Percentiles rank a stretch among this genome's conserved stretches.
Conservation (phyloP, 2,113 vertebrate genomes). For the Monopterus albus region DNA sequence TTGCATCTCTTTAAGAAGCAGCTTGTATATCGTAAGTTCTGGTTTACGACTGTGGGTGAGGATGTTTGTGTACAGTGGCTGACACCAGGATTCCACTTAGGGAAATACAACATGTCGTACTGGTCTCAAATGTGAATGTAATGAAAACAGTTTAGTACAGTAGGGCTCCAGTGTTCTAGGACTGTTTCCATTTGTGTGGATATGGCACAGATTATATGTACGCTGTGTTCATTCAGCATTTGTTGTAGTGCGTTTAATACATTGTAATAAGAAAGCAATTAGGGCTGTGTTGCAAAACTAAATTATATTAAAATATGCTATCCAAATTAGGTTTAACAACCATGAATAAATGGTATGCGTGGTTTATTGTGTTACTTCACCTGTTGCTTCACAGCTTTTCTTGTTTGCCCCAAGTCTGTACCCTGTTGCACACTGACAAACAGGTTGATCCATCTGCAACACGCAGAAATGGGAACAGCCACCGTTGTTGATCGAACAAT, state of each 20-base stretch:
- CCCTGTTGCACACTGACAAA: conserved; percentile 87
- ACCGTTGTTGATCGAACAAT: conserved; percentile 86
- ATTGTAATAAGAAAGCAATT: neutral
- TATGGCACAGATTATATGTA: no score
- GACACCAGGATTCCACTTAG: neutral
- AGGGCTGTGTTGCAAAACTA: neutral
- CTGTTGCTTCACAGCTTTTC: conserved; percentile 85
- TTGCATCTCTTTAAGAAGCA: neutral
- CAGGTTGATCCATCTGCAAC: conserved; percentile 52
- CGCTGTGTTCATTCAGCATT: neutral
- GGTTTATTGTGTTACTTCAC: conserved; percentile 64
- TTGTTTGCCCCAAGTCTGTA: conserved; percentile 84
- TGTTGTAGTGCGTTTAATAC: neutral
- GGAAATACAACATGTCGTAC: neutral
- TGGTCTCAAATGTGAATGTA: neutral
- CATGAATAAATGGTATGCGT: neutral
- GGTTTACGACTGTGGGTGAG: neutral
- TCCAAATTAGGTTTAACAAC: no score
- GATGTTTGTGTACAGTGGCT: neutral
- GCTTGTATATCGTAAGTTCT: neutral
- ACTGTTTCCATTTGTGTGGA: no score
- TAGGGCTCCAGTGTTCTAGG: neutral
- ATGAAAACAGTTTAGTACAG: no score
- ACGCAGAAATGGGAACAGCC: conserved; percentile 91
- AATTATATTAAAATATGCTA: no score